Conservation (phyloP, 2,888 invertebrate genomes). For the Neocrepidodera transversa region DNA sequence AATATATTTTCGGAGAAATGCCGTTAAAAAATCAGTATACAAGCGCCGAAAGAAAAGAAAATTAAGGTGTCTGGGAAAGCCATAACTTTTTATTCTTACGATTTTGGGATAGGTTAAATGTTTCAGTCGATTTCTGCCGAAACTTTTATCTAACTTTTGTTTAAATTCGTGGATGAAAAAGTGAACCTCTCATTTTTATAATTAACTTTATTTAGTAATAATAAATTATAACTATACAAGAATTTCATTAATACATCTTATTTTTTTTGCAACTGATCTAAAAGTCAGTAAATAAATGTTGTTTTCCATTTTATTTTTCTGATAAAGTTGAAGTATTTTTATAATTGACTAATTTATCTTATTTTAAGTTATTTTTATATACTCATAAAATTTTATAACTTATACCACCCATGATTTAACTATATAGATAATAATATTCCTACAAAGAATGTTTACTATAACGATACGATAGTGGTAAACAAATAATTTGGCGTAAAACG, state of each 20-base stretch:
- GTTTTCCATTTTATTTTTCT: background rate
- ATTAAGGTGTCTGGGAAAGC: background rate
- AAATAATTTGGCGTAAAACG: conserved; percentile 15
- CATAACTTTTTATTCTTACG: conserved; percentile 3
- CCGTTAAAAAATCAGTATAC: conserved; percentile 11
- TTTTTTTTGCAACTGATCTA: background rate
- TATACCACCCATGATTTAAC: background rate
- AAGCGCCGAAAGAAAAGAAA: background rate
- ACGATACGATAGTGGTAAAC: background rate
- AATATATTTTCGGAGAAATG: conserved; percentile 8
- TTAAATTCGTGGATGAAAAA: too few relatives aligned
- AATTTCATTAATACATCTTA: background rate
- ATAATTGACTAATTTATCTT: too few relatives aligned
- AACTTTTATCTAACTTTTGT: background rate
- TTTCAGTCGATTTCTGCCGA: background rate
- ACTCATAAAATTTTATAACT: background rate
- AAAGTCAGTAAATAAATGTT: background rate
- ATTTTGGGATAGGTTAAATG: conserved; percentile 1
- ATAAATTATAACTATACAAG: background rate
- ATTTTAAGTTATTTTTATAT: background rate
- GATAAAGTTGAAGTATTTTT: too few relatives aligned
- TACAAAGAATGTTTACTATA: background rate
- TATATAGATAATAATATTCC: background rate
- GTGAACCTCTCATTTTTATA: too few relatives aligned
- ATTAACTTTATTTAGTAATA: background rate